phyloP scores from a whole-genome alignment of 2,888 invertebrate species.

The Andrena marginata region DNA sequence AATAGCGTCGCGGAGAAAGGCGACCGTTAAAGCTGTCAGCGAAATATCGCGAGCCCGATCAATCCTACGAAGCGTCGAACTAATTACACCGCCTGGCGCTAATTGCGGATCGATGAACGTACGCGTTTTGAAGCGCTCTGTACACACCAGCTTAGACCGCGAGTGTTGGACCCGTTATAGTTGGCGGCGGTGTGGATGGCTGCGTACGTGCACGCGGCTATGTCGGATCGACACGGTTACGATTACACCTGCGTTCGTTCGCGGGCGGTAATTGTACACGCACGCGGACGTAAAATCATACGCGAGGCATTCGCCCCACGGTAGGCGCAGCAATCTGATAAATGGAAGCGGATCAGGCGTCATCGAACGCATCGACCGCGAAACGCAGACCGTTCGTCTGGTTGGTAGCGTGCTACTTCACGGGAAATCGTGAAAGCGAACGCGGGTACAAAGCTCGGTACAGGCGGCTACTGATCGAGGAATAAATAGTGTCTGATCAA shows the following conservation, averaged over 20 bases:
- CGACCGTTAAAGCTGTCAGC: background rate
- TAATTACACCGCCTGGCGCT: slow-evolving; percentile 9
- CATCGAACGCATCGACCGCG: slow-evolving; percentile 29
- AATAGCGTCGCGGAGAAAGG: background rate
- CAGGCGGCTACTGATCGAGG: too few relatives aligned
- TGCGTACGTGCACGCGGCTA: background rate
- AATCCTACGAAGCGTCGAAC: slow-evolving; percentile 16
- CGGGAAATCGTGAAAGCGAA: background rate
- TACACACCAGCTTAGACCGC: slow-evolving; percentile 17
- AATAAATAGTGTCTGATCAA: too few relatives aligned
- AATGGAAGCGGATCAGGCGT: slow-evolving; percentile 36
- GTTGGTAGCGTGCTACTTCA: background rate
- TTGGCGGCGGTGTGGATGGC: background rate
- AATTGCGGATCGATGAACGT: slow-evolving; percentile 29
- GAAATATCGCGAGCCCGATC: slow-evolving; percentile 11
- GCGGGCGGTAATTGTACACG: slow-evolving; percentile 23
- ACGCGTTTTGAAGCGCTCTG: slow-evolving; percentile 23
- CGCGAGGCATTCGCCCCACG: slow-evolving; percentile 14
- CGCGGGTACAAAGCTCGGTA: background rate
- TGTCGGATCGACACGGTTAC: background rate
- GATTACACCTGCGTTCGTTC: background rate
- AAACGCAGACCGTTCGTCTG: background rate
- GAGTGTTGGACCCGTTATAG: background rate
- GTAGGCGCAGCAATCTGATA: slow-evolving; percentile 43
- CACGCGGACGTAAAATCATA: slow-evolving; percentile 20